Evolutionary conservation across 1,140 invertebrate genomes (phyloP).

Genomic region (Apis florea): DNA sequence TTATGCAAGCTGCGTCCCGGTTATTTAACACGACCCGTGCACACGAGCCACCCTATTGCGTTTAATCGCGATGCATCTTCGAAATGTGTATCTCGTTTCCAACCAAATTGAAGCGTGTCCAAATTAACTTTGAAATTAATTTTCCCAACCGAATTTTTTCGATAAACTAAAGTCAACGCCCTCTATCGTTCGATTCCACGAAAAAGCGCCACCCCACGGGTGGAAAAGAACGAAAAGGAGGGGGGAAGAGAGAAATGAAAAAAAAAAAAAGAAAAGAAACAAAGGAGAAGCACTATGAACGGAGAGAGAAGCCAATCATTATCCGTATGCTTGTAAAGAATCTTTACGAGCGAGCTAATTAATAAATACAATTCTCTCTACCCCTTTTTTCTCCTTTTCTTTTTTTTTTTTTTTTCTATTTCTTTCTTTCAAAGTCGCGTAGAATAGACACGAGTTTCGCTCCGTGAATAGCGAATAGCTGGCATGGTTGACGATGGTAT

Average conservation of each 20-base stretch:
- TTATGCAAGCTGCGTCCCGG: slow-evolving; percentile 20
- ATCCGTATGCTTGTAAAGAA: too few relatives aligned
- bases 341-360: not conserved
- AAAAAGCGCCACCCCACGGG: too few relatives aligned
- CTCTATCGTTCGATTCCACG: too few relatives aligned
- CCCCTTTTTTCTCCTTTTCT: not conserved
- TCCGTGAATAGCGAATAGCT: slow-evolving; percentile 37
- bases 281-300: not conserved
- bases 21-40: slow-evolving; percentile 26
- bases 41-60: not conserved
- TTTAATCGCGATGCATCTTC: slow-evolving; percentile 16
- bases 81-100: not conserved
- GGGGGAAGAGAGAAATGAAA: not conserved
- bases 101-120: not conserved
- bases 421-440: not conserved
- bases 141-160: too few relatives aligned
- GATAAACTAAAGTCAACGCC: not conserved
- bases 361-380: not conserved
- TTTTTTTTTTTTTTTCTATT: too few relatives aligned
- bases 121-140: too few relatives aligned
- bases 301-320: not conserved
- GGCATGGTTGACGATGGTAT: slow-evolving; percentile 32
- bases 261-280: not conserved
- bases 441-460: slow-evolving; percentile 10
- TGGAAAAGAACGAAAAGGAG: too few relatives aligned